Conservation (phyloP, 1,140 invertebrate genomes). For the Prorops nasuta region DNA sequence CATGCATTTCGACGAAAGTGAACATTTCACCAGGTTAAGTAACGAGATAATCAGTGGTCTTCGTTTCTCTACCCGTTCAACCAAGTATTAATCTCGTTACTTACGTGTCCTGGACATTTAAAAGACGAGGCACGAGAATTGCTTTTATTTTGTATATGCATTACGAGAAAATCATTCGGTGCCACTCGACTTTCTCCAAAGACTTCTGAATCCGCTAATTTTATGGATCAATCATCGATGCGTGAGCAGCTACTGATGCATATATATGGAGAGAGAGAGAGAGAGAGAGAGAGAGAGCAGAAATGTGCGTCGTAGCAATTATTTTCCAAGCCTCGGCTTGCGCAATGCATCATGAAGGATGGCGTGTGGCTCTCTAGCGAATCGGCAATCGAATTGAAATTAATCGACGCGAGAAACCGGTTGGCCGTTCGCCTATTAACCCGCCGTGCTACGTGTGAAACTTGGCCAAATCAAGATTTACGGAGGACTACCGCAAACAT, state of each 20-base stretch:
- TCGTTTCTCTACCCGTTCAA: constrained; percentile 14
- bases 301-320: too few species aligned
- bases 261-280: too few species aligned
- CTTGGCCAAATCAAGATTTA: constrained; percentile 26
- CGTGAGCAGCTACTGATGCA: too few species aligned
- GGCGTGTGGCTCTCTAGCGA: constrained; percentile 14
- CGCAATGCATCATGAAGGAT: constrained; percentile 28
- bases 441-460: constrained; percentile 19
- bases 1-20: constrained; percentile 10
- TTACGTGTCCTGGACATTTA: constrained; percentile 25
- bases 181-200: too few species aligned
- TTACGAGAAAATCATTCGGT: too few species aligned
- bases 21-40: constrained; percentile 16
- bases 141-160: too few species aligned
- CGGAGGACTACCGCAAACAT: too few species aligned
- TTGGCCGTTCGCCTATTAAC: constrained; percentile 24
- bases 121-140: constrained; percentile 23
- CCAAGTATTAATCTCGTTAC: constrained; percentile 28
- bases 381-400: constrained; percentile 28
- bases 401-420: constrained; percentile 24
- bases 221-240: too few species aligned
- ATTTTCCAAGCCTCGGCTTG: too few species aligned
- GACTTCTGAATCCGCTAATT: too few species aligned
- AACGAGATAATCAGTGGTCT: constrained; percentile 30
- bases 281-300: too few species aligned